Conservation (phyloP, 1,140 invertebrate species). For the Trichomalopsis sarcophagae region DNA sequence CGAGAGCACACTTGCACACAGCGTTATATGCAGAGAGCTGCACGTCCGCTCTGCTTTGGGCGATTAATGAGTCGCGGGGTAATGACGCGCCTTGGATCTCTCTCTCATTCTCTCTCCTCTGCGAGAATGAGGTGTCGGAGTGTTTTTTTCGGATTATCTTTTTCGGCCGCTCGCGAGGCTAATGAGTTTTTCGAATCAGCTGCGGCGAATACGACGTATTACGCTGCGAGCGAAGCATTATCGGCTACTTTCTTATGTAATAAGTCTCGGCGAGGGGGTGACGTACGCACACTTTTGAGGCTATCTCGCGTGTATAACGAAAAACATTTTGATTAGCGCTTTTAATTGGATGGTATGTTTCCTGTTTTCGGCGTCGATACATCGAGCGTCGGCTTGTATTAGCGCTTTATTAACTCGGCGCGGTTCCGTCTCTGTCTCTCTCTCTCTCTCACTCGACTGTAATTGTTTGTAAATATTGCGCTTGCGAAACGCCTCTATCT, state of each 20-base stretch:
- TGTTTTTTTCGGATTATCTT: not conserved
- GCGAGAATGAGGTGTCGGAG: not conserved
- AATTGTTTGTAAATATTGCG: constrained; percentile 16
- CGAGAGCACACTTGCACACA: not conserved
- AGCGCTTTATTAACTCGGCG: no score
- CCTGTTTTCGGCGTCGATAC: no score
- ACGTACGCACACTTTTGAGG: no score
- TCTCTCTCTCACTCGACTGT: not conserved
- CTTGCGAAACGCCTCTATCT: not conserved
- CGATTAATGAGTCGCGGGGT: not conserved
- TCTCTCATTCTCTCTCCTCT: no score
- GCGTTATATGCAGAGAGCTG: not conserved
- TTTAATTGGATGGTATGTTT: no score
- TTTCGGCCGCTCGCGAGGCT: not conserved
- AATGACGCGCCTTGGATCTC: not conserved
- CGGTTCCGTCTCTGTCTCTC: no score
- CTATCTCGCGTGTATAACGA: no score
- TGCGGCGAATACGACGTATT: not conserved
- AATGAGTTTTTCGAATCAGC: not conserved
- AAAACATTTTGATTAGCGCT: no score
- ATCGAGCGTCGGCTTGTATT: no score
- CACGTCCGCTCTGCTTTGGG: not conserved
- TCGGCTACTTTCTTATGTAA: no score
- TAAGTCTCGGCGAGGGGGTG: no score
- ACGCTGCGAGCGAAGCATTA: no score